Conservation (phyloP, 1,140 invertebrate species). For the Ruditapes philippinarum region DNA sequence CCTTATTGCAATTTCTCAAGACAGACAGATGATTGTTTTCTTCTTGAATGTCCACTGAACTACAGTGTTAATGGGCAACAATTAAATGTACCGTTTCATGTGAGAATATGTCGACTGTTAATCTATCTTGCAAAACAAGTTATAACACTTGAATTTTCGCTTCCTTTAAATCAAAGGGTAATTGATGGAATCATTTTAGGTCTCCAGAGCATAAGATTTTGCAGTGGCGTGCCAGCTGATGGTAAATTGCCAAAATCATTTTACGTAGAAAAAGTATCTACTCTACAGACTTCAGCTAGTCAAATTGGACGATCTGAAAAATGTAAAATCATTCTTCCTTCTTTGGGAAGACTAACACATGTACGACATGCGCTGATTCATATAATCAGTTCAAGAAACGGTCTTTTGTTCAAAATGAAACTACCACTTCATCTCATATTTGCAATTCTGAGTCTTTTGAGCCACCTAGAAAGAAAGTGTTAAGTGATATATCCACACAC, state of each 20-base stretch:
- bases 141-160: too few relatives aligned
- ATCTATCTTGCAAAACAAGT: too few relatives aligned
- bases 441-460: neutral
- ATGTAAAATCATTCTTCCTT: neutral
- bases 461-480: neutral
- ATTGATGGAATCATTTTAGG: too few relatives aligned
- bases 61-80: too few relatives aligned
- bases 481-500: neutral
- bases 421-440: neutral
- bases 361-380: too few relatives aligned
- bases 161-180: too few relatives aligned
- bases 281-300: neutral
- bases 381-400: slow-evolving; percentile 19
- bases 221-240: too few relatives aligned
- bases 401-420: too few relatives aligned
- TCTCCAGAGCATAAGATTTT: too few relatives aligned
- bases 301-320: neutral
- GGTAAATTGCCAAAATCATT: too few relatives aligned
- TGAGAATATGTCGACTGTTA: neutral
- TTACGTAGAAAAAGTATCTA: too few relatives aligned
- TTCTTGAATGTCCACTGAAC: too few relatives aligned
- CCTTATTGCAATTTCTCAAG: neutral
- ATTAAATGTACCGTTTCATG: slow-evolving; percentile 5
- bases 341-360: slow-evolving; percentile 26
- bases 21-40: neutral